Conservation (phyloP, 2,888 invertebrate species). For the Diachrysia chrysitis region DNA sequence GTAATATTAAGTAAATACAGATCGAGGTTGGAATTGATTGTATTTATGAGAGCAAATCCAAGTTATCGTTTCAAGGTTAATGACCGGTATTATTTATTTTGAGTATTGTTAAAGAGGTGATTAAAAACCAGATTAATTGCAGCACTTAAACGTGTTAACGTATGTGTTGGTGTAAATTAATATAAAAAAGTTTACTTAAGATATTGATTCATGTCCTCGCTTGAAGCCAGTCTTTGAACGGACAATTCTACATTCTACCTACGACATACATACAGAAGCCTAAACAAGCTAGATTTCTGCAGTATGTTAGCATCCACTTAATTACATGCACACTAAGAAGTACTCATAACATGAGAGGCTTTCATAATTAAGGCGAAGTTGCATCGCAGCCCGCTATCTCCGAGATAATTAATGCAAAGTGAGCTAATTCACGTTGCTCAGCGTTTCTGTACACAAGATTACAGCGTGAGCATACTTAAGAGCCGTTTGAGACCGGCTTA, state of each 20-base stretch:
- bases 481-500: conserved; percentile 2
- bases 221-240: neutral
- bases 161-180: no score
- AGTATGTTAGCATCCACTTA: neutral
- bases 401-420: conserved; percentile 33
- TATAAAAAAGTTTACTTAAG: no score
- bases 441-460: conserved; percentile 22
- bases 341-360: conserved; percentile 8
- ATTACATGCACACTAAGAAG: neutral
- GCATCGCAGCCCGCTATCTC: conserved; percentile 11
- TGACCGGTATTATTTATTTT: neutral
- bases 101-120: no score
- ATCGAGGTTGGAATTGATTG: neutral
- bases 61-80: neutral
- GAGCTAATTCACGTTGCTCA: conserved; percentile 29
- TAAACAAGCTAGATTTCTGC: neutral
- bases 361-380: conserved; percentile 29
- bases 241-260: neutral
- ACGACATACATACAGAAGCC: neutral
- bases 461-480: conserved; percentile 11
- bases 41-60: neutral
- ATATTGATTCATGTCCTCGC: neutral
- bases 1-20: conserved; percentile 10
- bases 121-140: conserved; percentile 1
- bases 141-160: neutral